A percentile compares a stretch with the other conserved stretches of the same genome.
phyloP scores from a whole-genome alignment of 2,113 vertebrate genomes.

The Ageneiosus marmoratus region DNA sequence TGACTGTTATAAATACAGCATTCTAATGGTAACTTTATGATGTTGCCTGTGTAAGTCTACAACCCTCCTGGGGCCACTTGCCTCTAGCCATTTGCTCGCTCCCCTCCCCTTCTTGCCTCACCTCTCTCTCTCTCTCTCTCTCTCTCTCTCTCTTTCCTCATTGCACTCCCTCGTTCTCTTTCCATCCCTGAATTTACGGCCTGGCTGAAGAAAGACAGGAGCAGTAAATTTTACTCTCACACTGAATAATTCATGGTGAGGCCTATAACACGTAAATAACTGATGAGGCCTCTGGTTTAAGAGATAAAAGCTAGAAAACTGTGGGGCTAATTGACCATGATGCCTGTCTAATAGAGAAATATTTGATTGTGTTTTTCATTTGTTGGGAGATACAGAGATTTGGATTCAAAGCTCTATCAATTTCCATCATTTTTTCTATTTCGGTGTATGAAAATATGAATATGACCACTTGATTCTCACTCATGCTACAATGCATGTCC shows the following conservation, averaged over 20 bases:
- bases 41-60: conserved; percentile 78
- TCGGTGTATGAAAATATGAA: conserved; percentile 1
- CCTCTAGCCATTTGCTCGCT: conserved; percentile 64
- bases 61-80: conserved; percentile 74
- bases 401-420: background rate
- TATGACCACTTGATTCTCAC: conserved; percentile 4
- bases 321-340: conserved; percentile 77
- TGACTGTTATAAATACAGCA: conserved; percentile 80
- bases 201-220: conserved; percentile 67
- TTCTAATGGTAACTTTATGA: conserved; percentile 82
- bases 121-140: conserved; percentile 44
- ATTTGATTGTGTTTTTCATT: conserved; percentile 63
- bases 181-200: conserved; percentile 75
- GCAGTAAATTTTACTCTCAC: conserved; percentile 69
- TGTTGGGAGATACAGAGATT: conserved; percentile 11
- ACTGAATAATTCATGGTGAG: conserved; percentile 77
- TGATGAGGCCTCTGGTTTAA: conserved; percentile 78
- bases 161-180: conserved; percentile 49
- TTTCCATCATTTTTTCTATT: background rate
- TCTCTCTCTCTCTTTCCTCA: conserved; percentile 42
- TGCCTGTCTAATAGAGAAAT: conserved; percentile 74
- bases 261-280: conserved; percentile 72
- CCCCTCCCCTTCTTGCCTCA: conserved; percentile 7
- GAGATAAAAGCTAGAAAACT: conserved; percentile 78
- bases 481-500: conserved; percentile 30